Base-by-base conservation (phyloP, 1,140 invertebrate species). In the Chionoecetes opilio region DNA sequence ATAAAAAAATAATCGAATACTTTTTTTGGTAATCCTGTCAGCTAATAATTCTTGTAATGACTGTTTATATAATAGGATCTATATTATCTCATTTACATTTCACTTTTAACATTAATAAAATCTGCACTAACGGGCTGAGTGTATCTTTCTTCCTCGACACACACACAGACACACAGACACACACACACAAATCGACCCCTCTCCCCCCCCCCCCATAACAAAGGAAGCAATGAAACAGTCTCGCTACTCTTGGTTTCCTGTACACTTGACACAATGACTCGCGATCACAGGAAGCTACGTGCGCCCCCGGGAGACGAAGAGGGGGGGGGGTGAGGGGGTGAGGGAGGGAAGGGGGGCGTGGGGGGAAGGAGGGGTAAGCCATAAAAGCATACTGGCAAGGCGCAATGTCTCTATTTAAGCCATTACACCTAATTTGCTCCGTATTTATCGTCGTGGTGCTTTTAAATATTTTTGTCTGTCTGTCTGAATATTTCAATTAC, bases 321-420 rank as follows among this genome's bases (percentile, higher is more conserved):
- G 9, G 9, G 46, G 2, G n/a, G n/a, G n/a, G n/a, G n/a, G n/a
- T n/a, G n/a, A n/a, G n/a, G n/a, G n/a, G n/a, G n/a, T n/a, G n/a
- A n/a, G 41, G n/a, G n/a, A n/a, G n/a, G n/a, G n/a, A n/a, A n/a
- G n/a, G n/a, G n/a, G n/a, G 41, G 41, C 41, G n/a, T n/a, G n/a
- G n/a, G n/a, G n/a, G n/a, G n/a, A n/a, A n/a, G n/a, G n/a, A n/a
- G n/a, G n/a, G n/a, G n/a, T n/a, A n/a, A n/a, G 9, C 63, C 63
- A 75, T 75, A n/a, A 75, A n/a, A 17, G 26, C 63, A 26, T n/a
- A n/a, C 63, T 21, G 63, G 0, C n/a, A 75, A n/a, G 26, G 63
- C 63, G 63, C 63, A 75, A 75, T 75, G 63, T 75, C 63, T 75
- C 63, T n/a, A 75, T 75, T n/a, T 75, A 75, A 75, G n/a, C 63